Evolutionary conservation across 2,113 vertebrate genomes (phyloP), one percentile per base, ranked within the genome.

Genomic region (Ibidorhyncha struthersii): DNA sequence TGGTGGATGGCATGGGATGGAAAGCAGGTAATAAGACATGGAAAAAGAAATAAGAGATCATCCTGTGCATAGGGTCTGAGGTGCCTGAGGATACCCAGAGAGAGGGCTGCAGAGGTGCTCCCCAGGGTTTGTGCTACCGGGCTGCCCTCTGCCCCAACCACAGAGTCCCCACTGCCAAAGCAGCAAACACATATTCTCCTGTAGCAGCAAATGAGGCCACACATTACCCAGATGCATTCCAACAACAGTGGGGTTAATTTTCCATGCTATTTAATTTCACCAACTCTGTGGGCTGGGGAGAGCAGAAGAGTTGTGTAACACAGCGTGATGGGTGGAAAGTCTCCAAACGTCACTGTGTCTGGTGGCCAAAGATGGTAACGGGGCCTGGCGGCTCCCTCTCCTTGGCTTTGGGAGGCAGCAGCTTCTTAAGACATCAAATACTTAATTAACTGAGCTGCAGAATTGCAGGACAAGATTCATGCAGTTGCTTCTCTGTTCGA

Each of bases 381-480:
- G 66, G 94, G 81, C 38, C 77, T 93, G 53, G 62, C 6, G 1
- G 73, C 77, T 92, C 41, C 38, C 50, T 81, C 82, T 81, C 63
- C 61, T 66, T 56, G 67, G 56, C 61, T 89, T 84, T 91, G 73
- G 56, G 62, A 95, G 56, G 47, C 80, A 95, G 73, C 40, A 93
- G 93, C 66, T 91, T 94, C 77, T 91, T 27, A 53, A 45, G 93
- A 73, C 78, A 87, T 89, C 70, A 96, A 80, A 87, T 82, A 45
- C 88, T 73, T 82, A 91, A 91, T 90, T 93, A 94, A 89, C 58
- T 77, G 71, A 96, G 89, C 61, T 87, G 55, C 84, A 87, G 62
- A 94, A 90, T 4, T 65, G 34, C 49, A 83, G 94, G 58, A 20
- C 89, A 85, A 87, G 73, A 62, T 52, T 93, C 49, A 65, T 34